Base-by-base conservation (phyloP, 2,797 vertebrate genomes). In the Craterocephalus amniculus region DNA sequence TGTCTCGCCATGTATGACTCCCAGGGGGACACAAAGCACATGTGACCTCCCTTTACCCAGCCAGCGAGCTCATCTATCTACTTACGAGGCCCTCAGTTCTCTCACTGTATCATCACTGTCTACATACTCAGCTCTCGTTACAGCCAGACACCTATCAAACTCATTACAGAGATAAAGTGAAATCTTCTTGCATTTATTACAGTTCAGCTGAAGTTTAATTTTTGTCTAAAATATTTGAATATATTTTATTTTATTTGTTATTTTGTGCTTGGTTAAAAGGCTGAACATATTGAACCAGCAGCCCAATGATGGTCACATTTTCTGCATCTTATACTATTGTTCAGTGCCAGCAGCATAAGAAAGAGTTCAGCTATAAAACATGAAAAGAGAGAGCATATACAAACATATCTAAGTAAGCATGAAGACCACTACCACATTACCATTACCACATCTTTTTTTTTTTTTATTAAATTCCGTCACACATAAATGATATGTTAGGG, bases 21-120 rank as follows among this genome's bases (percentile, higher is more conserved):
- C 91, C 91, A 80, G 81, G 89, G 88, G 91, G 84, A 86, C 73
- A 77, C 84, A 86, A 87, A 91, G 83, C 86, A 91, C 89, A 83
- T 88, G 85, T 92, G 91, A 92, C 89, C 89, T 86, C 79, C 68
- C 74, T 85, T 83, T 83, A 81, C 69, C 67, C 80, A 67, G 73
- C 68, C 64, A 64, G 71, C 76, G 84, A 84, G 69, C 58, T 72
- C 79, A 72, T 86, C 72, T 78, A 49, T 86, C 74, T 78, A 40
- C 75, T 72, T 73, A 62, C 24, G 20, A 83, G 45, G 76, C 83
- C 72, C 69, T 18, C 48, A 43, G 43, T 78, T 62, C 52, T 83
- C 68, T 83, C 75, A 79, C 84, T 82, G 89, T 86, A 87, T 79
- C 74, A 69, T 69, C 75, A 69, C 72, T 79, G 83, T 77, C 80